Evolutionary conservation across 2,113 vertebrate species (phyloP).

Genomic region (Trogon surrucura): DNA sequence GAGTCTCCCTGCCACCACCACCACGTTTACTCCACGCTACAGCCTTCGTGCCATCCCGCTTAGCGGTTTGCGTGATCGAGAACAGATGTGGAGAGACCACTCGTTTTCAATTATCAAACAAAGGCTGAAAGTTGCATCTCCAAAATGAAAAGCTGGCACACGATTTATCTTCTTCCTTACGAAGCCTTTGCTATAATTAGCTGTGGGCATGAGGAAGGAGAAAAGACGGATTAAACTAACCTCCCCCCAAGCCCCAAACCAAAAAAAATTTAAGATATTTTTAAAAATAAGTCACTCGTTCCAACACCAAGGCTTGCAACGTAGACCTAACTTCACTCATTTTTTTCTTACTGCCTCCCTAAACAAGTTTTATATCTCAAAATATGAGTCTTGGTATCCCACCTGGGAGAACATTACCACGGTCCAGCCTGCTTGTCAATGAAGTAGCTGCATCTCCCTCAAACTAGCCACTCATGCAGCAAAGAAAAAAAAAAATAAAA

Average conservation of each 20-base stretch:
- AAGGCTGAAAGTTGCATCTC: constrained; percentile 47
- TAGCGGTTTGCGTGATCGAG: not conserved
- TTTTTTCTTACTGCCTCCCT: not conserved
- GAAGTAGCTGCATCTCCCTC: not conserved
- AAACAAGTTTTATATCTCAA: not conserved
- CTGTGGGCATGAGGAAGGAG: constrained; percentile 8
- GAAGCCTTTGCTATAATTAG: constrained; percentile 34
- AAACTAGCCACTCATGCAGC: not conserved
- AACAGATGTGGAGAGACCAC: constrained; percentile 25
- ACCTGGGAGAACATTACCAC: not conserved
- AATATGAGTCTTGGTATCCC: not conserved
- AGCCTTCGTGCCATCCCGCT: constrained; percentile 6
- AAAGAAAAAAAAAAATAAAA: not conserved
- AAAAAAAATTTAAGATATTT: constrained; percentile 9
- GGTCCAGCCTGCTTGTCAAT: not conserved
- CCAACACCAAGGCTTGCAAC: not conserved
- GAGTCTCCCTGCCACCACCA: not conserved
- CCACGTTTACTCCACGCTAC: rapidly evolving
- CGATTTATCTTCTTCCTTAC: constrained; percentile 12
- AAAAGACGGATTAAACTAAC: not conserved
- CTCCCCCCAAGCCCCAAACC: not conserved
- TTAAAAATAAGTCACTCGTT: not conserved
- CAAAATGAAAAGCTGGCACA: constrained; percentile 36
- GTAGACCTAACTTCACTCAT: not conserved
- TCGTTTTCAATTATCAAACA: constrained; percentile 60